Evolutionary conservation across 2,888 invertebrate genomes (phyloP).

Genomic region (Crioceris asparagi): DNA sequence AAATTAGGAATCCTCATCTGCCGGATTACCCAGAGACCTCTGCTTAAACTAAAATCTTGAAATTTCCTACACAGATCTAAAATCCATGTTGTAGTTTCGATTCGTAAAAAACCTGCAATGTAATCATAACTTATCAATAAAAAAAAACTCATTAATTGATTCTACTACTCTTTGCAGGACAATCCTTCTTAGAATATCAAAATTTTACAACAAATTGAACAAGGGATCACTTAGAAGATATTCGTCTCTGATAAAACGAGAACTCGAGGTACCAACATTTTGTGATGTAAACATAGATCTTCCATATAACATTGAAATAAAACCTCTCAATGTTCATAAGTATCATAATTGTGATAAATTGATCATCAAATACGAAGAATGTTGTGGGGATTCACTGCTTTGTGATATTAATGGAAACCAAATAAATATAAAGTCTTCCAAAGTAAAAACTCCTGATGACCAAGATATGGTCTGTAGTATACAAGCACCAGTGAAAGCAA

Average conservation of each 20-base stretch:
- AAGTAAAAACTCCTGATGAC: constrained; percentile 8
- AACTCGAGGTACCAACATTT: constrained; percentile 26
- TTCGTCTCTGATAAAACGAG: constrained; percentile 15
- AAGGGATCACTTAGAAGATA: too few relatives aligned
- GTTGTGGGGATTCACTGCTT: constrained; percentile 17
- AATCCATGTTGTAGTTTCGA: too few relatives aligned
- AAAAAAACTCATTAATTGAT: too few relatives aligned
- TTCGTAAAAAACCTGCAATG: too few relatives aligned
- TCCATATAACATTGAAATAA: constrained; percentile 26
- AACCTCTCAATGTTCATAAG: constrained; percentile 30
- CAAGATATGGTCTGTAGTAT: constrained; percentile 22
- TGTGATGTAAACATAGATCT: constrained; percentile 28
- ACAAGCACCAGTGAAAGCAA: constrained; percentile 33
- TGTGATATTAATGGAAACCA: constrained; percentile 22
- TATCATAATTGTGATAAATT: constrained; percentile 29
- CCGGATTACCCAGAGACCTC: too few relatives aligned
- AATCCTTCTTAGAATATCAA: too few relatives aligned
- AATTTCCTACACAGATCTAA: too few relatives aligned
- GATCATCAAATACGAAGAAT: constrained; percentile 21
- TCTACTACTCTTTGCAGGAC: too few relatives aligned
- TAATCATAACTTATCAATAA: too few relatives aligned
- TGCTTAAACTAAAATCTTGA: too few relatives aligned
- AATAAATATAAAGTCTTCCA: constrained; percentile 16
- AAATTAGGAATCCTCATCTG: too few relatives aligned
- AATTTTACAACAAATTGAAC: too few relatives aligned